phyloP scores from a whole-genome alignment of 2,113 vertebrate species.

The Pterocles orientalis region DNA sequence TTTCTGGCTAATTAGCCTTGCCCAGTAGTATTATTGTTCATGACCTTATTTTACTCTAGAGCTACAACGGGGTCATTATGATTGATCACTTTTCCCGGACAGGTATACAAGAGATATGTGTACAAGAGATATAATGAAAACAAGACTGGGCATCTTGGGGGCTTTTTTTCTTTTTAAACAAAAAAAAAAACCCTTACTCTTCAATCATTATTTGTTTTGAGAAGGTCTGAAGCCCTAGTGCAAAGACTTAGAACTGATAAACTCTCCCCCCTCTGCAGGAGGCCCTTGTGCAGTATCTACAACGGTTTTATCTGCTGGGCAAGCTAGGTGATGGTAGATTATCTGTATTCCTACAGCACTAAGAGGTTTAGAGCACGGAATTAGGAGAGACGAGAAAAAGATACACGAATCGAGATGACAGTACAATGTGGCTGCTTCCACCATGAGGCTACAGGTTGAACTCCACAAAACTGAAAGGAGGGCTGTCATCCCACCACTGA shows the following conservation, averaged over 20 bases:
- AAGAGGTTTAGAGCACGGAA: neutral
- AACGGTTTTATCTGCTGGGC: neutral
- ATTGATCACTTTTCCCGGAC: neutral
- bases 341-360: neutral
- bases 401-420: neutral
- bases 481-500: neutral
- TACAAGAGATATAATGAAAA: neutral
- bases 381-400: neutral
- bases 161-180: neutral
- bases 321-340: neutral
- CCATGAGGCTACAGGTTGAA: neutral
- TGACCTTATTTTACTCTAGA: neutral
- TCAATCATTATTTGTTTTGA: neutral
- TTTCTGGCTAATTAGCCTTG: neutral
- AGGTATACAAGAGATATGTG: neutral
- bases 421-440: neutral
- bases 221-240: neutral
- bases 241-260: neutral
- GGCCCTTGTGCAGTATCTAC: neutral
- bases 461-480: neutral
- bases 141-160: neutral
- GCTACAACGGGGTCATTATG: neutral
- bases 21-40: neutral
- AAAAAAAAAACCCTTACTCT: neutral
- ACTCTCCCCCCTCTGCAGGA: neutral